Evolutionary conservation across 2,797 vertebrate species (phyloP).

Genomic region (Kryptopterus vitreolus): DNA sequence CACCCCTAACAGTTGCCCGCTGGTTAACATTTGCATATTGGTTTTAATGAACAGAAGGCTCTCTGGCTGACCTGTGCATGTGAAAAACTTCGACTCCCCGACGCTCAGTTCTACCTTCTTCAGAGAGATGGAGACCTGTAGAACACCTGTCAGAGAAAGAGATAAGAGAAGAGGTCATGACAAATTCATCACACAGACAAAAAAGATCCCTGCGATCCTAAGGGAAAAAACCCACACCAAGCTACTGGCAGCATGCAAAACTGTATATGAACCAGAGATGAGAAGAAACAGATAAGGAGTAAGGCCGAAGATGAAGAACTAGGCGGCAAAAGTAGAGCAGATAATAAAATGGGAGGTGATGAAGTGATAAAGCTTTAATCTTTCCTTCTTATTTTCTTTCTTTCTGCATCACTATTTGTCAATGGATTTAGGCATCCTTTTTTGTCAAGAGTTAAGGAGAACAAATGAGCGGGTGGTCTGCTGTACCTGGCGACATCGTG

Average conservation of each 20-base stretch:
- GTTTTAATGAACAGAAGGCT: not conserved
- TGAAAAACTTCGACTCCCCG: slow-evolving; percentile 98
- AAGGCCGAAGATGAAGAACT: slow-evolving; percentile 30
- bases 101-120: slow-evolving; percentile 98
- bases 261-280: slow-evolving; percentile 42
- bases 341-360: slow-evolving; percentile 18
- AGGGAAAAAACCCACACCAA: slow-evolving; percentile 30
- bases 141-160: slow-evolving; percentile 77
- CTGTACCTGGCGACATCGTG: slow-evolving; percentile 14
- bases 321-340: slow-evolving; percentile 24
- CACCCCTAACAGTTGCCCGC: not conserved
- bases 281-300: slow-evolving; percentile 33
- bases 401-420: slow-evolving; percentile 10
- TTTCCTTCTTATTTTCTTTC: slow-evolving; percentile 5
- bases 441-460: not conserved
- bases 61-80: slow-evolving; percentile 86
- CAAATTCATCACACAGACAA: slow-evolving; percentile 47
- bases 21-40: slow-evolving; percentile 13
- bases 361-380: slow-evolving; percentile 42
- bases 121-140: slow-evolving; percentile 97
- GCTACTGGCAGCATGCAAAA: slow-evolving; percentile 42
- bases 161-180: slow-evolving; percentile 35
- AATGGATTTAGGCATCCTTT: not conserved
- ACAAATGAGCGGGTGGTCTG: not conserved
- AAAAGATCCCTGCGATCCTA: slow-evolving; percentile 32